phyloP scores from a whole-genome alignment of 2,888 invertebrate genomes.

The Allolobophora icterica region DNA sequence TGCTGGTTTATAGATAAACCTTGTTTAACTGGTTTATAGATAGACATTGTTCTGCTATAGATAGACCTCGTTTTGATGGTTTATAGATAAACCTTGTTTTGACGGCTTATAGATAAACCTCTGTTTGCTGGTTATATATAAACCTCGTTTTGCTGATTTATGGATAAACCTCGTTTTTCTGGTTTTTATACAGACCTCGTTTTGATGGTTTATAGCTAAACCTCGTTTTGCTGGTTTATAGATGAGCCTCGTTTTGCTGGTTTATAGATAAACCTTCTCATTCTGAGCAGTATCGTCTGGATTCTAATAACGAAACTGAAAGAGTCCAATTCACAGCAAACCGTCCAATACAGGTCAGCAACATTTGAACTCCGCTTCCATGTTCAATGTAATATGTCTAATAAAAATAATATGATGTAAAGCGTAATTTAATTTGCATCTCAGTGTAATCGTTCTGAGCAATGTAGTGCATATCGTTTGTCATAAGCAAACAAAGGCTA shows the following conservation, averaged over 20 bases:
- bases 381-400: background rate
- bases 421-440: no score
- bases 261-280: constrained; percentile 62
- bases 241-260: constrained; percentile 59
- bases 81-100: constrained; percentile 61
- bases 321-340: constrained; percentile 86
- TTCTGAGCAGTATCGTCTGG: constrained; percentile 69
- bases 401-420: no score
- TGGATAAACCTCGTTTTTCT: constrained; percentile 65
- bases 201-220: constrained; percentile 57
- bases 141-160: no score
- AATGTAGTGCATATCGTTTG: no score
- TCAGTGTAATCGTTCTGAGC: no score
- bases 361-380: background rate
- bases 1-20: constrained; percentile 58
- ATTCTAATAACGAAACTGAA: constrained; percentile 90
- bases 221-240: constrained; percentile 51
- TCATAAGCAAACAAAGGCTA: background rate
- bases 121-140: no score
- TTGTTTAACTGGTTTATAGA: constrained; percentile 53
- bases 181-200: no score
- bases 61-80: no score
- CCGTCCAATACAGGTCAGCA: constrained; percentile 74
- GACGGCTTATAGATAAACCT: constrained; percentile 59
- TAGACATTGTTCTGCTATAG: no score